Evolutionary conservation across 1,140 invertebrate genomes (phyloP).

Genomic region (Apis dorsata): DNA sequence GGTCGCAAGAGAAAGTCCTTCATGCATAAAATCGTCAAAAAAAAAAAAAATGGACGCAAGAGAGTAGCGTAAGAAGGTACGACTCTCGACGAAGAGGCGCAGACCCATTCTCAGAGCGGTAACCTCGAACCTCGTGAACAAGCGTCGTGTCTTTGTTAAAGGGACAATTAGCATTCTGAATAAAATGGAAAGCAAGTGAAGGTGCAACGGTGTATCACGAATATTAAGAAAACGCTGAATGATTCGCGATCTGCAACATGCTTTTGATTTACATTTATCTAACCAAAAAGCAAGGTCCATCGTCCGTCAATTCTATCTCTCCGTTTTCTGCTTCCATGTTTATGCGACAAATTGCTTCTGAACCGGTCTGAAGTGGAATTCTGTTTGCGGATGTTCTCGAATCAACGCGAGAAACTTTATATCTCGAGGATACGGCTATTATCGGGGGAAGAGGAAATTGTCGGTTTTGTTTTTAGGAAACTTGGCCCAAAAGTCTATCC

Average conservation of each 20-base stretch:
- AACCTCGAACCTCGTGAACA: not conserved
- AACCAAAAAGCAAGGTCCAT: not conserved
- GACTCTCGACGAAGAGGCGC: slow-evolving; percentile 15
- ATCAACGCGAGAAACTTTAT: not conserved
- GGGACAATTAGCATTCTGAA: slow-evolving; percentile 68
- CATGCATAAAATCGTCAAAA: not conserved
- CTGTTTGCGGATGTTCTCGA: slow-evolving; percentile 7
- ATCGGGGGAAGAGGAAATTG: not conserved
- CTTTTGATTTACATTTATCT: slow-evolving; percentile 48
- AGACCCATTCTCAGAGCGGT: slow-evolving; percentile 34
- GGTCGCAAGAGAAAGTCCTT: not conserved
- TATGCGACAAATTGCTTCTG: slow-evolving; percentile 1
- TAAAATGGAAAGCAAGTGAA: slow-evolving; percentile 53
- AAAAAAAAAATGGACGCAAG: not conserved
- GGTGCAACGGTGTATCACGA: slow-evolving; percentile 43
- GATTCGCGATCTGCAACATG: slow-evolving; percentile 20
- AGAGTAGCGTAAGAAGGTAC: not conserved
- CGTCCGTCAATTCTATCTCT: not conserved
- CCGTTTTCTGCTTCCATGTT: not conserved
- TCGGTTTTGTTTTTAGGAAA: not conserved
- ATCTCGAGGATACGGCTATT: not conserved
- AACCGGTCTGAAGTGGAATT: not conserved
- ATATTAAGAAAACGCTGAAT: slow-evolving; percentile 49
- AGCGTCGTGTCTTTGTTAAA: slow-evolving; percentile 58
- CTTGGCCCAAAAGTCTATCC: not conserved